Evolutionary conservation across 2,888 invertebrate genomes (phyloP), one percentile per base, ranked within the genome.

Genomic region (Yponomeuta cagnagella): DNA sequence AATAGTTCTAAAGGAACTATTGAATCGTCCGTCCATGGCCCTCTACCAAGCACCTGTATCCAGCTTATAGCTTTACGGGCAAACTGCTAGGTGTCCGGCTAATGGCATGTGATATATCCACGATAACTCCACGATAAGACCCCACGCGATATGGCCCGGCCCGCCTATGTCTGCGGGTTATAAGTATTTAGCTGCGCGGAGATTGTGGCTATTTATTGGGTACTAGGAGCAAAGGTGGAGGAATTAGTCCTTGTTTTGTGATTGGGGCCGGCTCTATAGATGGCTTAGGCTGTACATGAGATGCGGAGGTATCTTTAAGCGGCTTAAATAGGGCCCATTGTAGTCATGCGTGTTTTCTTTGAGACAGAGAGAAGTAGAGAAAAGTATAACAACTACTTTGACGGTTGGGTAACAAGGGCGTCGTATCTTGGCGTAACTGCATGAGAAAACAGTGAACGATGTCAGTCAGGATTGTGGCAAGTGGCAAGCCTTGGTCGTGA

Each of bases 71-170:
- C 37, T 68, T 68, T 68, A 48, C 68, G 31, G 23, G 48, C 52
- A 48, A 15, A 58, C 30, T 48, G 68, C 52, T 30, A 68, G 68
- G 68, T 68, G 68, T 68, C 31, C 68, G 52, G 69, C 43, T 74
- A 74, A 74, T 74, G 71, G 73, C 71, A 71, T 69, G 75, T 79
- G 72, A 82, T 82, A 77, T 75, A 75, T 80, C 73, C 75, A 65
- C 70, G 73, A 74, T 75, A 71, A 72, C 30, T 48, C 48, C 65
- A 71, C 71, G 82, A 82, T 83, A 81, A 79, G 77, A 78, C 74
- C 74, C 73, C 74, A 68, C 71, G 68, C 73, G 77, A 69, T 70
- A 70, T 69, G 52, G 72, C 70, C 69, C 70, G 15, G 52, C 52
- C 52, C 3, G 52, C 43, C 52, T 58, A 3, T 58, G 15, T 15